Percentiles rank a stretch among this genome's conserved stretches.
Conservation (phyloP, 1,140 invertebrate species). For the Hesperophylax magnus region DNA sequence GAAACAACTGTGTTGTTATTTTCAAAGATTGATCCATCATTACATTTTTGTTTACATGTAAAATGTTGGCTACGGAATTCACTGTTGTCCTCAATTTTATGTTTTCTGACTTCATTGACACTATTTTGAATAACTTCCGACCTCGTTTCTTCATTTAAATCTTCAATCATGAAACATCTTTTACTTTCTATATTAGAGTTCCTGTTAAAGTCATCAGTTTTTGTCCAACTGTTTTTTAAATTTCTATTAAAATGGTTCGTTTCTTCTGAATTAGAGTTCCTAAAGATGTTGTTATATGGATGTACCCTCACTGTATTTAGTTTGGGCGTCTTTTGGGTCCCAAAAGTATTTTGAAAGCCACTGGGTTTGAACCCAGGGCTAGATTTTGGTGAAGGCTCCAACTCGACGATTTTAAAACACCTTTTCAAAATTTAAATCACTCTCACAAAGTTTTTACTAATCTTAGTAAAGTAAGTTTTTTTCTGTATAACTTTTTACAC, state of each 20-base stretch:
- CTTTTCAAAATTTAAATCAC: not conserved
- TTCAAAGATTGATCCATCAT: not conserved
- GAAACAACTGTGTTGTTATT: not conserved
- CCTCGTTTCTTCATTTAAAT: not conserved
- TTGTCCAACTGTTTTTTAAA: not conserved
- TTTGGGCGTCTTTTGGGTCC: not conserved
- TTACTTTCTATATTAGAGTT: not conserved
- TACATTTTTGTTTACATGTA: not conserved
- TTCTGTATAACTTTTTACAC: too few relatives aligned
- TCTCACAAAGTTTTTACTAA: not conserved
- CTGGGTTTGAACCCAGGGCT: slow-evolving; percentile 43
- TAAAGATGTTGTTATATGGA: not conserved
- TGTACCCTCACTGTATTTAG: slow-evolving; percentile 18
- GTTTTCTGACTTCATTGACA: not conserved
- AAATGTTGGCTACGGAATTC: not conserved
- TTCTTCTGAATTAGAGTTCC: not conserved
- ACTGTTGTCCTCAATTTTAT: not conserved
- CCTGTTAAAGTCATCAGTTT: not conserved
- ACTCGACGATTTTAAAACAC: slow-evolving; percentile 23
- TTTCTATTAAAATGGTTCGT: not conserved
- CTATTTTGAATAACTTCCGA: not conserved
- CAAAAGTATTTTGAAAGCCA: not conserved
- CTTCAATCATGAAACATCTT: not conserved
- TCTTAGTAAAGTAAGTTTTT: not conserved
- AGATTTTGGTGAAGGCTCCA: not conserved